Conservation (phyloP, 2,113 vertebrate genomes). For the Rhinoptilus africanus region DNA sequence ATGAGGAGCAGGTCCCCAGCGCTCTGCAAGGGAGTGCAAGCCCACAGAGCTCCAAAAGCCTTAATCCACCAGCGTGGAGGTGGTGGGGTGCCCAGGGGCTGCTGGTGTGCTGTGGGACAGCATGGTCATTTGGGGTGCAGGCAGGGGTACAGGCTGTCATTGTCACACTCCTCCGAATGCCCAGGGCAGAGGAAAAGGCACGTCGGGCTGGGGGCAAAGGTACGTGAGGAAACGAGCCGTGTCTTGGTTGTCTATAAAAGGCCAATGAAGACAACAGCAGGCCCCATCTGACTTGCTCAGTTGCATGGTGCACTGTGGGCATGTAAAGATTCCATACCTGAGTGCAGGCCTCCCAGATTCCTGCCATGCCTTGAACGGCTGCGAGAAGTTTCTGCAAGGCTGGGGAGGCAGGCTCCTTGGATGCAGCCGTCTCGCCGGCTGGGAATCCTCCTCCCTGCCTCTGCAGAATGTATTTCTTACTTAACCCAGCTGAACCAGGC, state of each 20-base stretch:
- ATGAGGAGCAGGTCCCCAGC: not conserved
- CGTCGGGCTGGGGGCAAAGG: not conserved
- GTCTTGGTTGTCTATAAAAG: not conserved
- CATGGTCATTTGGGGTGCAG: not conserved
- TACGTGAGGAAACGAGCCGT: accelerated
- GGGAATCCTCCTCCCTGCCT: not conserved
- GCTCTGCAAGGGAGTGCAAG: not conserved
- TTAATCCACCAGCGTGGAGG: accelerated
- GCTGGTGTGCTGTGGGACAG: accelerated
- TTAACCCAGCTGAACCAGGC: not conserved
- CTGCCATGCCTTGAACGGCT: accelerated
- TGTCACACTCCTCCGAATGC: not conserved
- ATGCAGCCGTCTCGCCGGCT: not conserved
- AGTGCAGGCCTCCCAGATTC: not conserved
- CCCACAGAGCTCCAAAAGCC: not conserved
- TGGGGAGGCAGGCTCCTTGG: not conserved
- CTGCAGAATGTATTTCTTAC: not conserved
- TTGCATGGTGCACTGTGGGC: accelerated
- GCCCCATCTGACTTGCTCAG: accelerated
- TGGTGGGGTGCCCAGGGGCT: accelerated
- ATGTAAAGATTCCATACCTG: not conserved
- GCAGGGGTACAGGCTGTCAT: not conserved
- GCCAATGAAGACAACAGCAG: not conserved
- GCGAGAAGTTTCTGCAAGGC: not conserved
- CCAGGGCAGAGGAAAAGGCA: not conserved